Evolutionary conservation across 2,888 invertebrate genomes (phyloP), one percentile per base, ranked within the genome.

Genomic region (Pasiphila rectangulata): DNA sequence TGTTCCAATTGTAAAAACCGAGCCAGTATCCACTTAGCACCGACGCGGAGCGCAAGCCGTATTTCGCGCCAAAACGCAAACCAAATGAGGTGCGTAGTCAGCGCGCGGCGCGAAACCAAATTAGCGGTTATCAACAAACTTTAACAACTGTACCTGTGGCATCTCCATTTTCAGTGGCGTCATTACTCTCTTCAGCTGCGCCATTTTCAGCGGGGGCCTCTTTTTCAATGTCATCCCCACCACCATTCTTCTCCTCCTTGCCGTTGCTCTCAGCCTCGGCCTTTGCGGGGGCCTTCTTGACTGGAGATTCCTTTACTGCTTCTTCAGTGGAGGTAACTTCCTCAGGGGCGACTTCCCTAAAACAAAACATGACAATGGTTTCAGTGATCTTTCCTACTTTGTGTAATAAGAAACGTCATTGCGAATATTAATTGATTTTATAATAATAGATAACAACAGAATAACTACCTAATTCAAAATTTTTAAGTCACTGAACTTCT

Each of bases 211-310:
- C 79, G 1, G 82, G 78, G 2, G 75, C 64, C 10, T 84, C 83
- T 36, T 48, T 39, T 13, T 78, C 80, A 0, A 75, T 65, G 1
- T 75, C 79, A 23, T 81, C 84, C 9, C 78, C 83, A 10, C 77
- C 82, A 30, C 85, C 85, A 45, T 87, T 87, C n/a, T n/a, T n/a
- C 60, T 86, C 81, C 50, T 76, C 82, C 51, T 85, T 86, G 60
- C 90, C 90, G 53, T 89, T 90, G 63, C 89, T 89, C 59, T 88
- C 86, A 13, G 64, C 75, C 50, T 90, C 90, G 0, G 71, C 80
- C 68, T 91, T 89, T 46, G 79, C 79, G 7, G 89, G 89, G 12
- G 89, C 85, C 62, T 89, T 89, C 68, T 89, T 89, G 4, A 89
- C 84, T 56, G 89, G 89, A 3, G 87, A 88, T 62, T 89, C 89